Evolutionary conservation across 1,140 invertebrate species (phyloP).

Genomic region (Proales similis): DNA sequence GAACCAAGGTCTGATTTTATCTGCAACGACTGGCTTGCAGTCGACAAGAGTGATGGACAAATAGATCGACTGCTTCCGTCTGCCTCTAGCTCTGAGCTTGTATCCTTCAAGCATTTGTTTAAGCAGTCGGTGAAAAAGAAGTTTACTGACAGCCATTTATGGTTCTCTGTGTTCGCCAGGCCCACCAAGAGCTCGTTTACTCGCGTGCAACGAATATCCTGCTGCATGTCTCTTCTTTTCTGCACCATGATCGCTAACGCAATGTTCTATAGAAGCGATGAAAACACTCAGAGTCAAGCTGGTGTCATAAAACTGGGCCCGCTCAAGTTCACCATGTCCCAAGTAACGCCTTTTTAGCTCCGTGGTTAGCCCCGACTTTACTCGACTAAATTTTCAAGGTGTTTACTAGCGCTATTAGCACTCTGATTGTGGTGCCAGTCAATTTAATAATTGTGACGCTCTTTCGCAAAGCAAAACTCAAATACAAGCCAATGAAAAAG

Average conservation of each 20-base stretch:
- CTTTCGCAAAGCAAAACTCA: constrained; percentile 44
- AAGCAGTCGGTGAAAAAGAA: constrained; percentile 51
- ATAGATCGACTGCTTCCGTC: constrained; percentile 51
- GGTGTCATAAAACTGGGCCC: constrained; percentile 29
- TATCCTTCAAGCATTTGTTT: constrained; percentile 52
- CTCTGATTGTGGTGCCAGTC: constrained; percentile 48
- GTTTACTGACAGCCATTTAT: constrained; percentile 52
- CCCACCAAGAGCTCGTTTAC: constrained; percentile 52
- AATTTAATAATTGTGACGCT: constrained; percentile 47
- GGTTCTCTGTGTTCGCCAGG: constrained; percentile 50
- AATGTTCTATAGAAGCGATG: constrained; percentile 50
- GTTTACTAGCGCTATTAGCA: constrained; percentile 47
- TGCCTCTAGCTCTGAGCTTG: constrained; percentile 48
- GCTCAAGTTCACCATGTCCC: constrained; percentile 30
- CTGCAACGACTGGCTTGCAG: constrained; percentile 50
- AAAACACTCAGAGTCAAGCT: constrained; percentile 14
- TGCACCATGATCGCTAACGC: constrained; percentile 54
- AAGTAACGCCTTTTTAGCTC: background rate
- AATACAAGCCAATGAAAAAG: constrained; percentile 25
- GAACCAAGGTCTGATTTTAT: constrained; percentile 47
- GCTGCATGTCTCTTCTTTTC: constrained; percentile 51
- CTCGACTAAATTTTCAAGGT: constrained; percentile 44
- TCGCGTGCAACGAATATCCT: constrained; percentile 51
- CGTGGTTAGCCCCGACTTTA: constrained; percentile 17
- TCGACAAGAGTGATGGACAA: constrained; percentile 52